Evolutionary conservation across 2,113 vertebrate genomes (phyloP).

Genomic region (Ptilonorhynchus violaceus): DNA sequence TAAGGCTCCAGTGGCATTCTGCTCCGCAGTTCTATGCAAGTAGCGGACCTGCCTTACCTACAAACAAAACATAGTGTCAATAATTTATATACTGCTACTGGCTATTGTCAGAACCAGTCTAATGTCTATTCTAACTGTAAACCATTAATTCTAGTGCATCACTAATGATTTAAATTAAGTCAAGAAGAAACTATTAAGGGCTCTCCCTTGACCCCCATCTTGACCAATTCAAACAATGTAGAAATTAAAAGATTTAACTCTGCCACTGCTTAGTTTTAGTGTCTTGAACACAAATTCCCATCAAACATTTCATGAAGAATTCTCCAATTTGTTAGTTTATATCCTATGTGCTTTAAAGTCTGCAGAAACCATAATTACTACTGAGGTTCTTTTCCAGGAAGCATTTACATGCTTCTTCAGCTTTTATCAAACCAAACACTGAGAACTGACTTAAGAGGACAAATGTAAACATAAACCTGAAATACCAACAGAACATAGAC

Average conservation of each 20-base stretch:
- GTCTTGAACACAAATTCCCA: neutral
- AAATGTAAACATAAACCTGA: neutral
- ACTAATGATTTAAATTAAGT: neutral
- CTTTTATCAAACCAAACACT: neutral
- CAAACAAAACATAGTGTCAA: constrained; percentile 6
- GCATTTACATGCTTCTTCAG: neutral
- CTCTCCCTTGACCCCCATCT: neutral
- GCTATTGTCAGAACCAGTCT: neutral
- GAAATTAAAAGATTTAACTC: neutral
- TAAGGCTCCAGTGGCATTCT: constrained; percentile 81
- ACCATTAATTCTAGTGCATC: neutral
- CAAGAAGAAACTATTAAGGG: neutral
- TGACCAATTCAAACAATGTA: neutral
- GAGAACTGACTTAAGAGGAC: neutral
- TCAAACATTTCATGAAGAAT: neutral
- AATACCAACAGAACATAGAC: neutral
- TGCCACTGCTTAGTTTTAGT: neutral
- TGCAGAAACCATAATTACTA: neutral
- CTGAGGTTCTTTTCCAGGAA: neutral
- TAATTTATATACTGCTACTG: neutral
- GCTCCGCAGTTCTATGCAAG: constrained; percentile 80
- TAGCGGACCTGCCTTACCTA: constrained; percentile 82
- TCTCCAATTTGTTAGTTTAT: neutral
- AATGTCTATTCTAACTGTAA: neutral
- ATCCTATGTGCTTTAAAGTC: neutral